These are phyloP conservation scores for Mandrillus leucophaeus DNA, from an alignment of 2,113 vertebrate species.

Conservation along the genomic window DNA sequence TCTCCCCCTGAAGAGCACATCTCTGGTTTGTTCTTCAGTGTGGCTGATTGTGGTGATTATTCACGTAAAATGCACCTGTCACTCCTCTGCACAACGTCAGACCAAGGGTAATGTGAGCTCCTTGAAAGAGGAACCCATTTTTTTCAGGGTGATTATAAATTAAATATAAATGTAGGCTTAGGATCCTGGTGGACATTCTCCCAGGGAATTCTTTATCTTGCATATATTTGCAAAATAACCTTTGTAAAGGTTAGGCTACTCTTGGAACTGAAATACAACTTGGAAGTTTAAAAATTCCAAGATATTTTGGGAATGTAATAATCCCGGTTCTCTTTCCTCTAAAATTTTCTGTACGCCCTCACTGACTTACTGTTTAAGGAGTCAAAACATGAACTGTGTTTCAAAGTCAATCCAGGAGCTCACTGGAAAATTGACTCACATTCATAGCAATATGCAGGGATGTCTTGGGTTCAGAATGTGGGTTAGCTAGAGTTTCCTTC, in stretches of 20 bases:
- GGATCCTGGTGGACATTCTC: constrained; percentile 58
- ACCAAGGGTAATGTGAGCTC: constrained; percentile 63
- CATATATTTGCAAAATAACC: constrained; percentile 60
- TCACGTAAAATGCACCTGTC: constrained; percentile 74
- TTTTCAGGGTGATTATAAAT: constrained; percentile 73
- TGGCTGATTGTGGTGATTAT: constrained; percentile 53
- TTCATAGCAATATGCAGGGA: background rate
- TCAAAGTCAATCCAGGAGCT: background rate
- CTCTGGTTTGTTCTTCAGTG: constrained; percentile 30
- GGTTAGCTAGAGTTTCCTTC: constrained; percentile 3
- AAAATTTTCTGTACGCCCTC: background rate
- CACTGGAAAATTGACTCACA: background rate
- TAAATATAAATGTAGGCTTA: constrained; percentile 70
- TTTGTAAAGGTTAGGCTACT: constrained; percentile 59
- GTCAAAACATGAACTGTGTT: background rate
- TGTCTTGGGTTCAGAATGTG: background rate
- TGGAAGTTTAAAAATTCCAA: constrained; percentile 48
- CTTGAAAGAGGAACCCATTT: constrained; percentile 66
- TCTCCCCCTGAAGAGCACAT: background rate
- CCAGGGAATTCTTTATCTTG: constrained; percentile 67
- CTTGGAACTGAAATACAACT: constrained; percentile 56
- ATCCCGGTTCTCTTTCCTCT: background rate
- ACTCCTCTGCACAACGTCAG: constrained; percentile 51
- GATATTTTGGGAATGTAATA: constrained; percentile 49
- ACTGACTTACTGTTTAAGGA: constrained; percentile 22